Evolutionary conservation across 2,888 invertebrate genomes (phyloP).

Genomic region (Thera obeliscata): DNA sequence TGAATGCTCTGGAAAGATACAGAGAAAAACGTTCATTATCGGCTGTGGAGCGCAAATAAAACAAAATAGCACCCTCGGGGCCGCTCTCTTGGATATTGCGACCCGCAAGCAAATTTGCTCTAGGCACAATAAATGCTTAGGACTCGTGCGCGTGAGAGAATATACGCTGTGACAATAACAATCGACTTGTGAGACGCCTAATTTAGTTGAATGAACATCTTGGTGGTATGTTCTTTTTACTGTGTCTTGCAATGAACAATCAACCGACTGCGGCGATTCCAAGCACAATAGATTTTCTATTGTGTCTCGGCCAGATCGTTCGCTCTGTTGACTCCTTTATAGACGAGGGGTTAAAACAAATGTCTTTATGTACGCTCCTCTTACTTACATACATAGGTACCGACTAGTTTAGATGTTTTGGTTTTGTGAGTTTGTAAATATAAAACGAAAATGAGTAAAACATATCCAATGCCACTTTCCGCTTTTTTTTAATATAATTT

Average conservation of each 20-base stretch:
- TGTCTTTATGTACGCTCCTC: neutral
- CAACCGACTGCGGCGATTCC: neutral
- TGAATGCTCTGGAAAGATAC: constrained; percentile 67
- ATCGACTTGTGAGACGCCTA: constrained; percentile 18
- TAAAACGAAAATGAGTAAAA: too few relatives aligned
- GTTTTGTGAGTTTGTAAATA: too few relatives aligned
- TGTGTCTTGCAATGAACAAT: neutral
- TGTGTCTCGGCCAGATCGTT: neutral
- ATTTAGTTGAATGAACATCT: constrained; percentile 16
- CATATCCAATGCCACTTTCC: too few relatives aligned
- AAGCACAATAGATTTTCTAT: neutral
- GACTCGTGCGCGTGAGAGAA: constrained; percentile 54
- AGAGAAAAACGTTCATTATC: constrained; percentile 79
- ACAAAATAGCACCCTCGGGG: constrained; percentile 76
- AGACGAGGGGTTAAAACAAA: neutral
- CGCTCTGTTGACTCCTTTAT: neutral
- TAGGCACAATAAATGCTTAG: constrained; percentile 79
- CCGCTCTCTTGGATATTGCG: constrained; percentile 78
- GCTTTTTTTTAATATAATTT: too few relatives aligned
- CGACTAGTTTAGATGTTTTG: too few relatives aligned
- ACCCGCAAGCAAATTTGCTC: constrained; percentile 81
- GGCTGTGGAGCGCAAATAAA: constrained; percentile 74
- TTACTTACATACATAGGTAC: too few relatives aligned
- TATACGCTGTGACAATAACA: constrained; percentile 58
- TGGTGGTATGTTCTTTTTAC: neutral